These are phyloP conservation scores for Erpornis zantholeuca DNA, from an alignment of 2,113 vertebrate species.

Conservation along the genomic window DNA sequence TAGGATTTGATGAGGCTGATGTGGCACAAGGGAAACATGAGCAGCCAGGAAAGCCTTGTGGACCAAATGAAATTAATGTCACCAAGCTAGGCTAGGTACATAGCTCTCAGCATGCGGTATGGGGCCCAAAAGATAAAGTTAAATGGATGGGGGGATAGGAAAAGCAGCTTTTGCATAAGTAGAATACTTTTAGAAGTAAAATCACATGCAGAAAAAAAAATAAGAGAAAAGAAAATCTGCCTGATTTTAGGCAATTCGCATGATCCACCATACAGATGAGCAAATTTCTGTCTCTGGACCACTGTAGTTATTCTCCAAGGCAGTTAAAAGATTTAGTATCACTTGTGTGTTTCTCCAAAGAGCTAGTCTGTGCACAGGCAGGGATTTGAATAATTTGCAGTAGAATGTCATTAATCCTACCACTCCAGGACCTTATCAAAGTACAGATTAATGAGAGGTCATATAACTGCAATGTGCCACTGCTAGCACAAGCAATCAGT, in stretches of 20 bases:
- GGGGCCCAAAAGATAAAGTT: not conserved
- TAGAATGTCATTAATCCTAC: constrained; percentile 29
- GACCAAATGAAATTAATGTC: not conserved
- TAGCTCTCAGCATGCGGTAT: not conserved
- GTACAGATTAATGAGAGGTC: constrained; percentile 48
- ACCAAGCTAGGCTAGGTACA: not conserved
- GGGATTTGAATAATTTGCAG: constrained; percentile 50
- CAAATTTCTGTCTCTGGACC: not conserved
- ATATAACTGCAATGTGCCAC: constrained; percentile 1
- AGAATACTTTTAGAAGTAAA: not conserved
- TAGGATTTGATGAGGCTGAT: constrained; percentile 9
- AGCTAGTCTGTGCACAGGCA: not conserved
- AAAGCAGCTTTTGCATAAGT: not conserved
- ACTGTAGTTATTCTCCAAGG: not conserved
- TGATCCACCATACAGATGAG: not conserved
- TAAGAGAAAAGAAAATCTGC: not conserved
- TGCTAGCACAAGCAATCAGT: not conserved
- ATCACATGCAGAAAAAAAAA: not conserved
- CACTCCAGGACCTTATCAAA: constrained; percentile 34
- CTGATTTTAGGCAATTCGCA: not conserved
- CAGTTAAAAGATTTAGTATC: not conserved
- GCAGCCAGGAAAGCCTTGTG: not conserved
- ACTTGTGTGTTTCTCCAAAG: not conserved
- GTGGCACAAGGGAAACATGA: not conserved
- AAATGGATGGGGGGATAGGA: not conserved